Evolutionary conservation across 2,113 vertebrate genomes (phyloP).

Genomic region (Platysteira castanea): DNA sequence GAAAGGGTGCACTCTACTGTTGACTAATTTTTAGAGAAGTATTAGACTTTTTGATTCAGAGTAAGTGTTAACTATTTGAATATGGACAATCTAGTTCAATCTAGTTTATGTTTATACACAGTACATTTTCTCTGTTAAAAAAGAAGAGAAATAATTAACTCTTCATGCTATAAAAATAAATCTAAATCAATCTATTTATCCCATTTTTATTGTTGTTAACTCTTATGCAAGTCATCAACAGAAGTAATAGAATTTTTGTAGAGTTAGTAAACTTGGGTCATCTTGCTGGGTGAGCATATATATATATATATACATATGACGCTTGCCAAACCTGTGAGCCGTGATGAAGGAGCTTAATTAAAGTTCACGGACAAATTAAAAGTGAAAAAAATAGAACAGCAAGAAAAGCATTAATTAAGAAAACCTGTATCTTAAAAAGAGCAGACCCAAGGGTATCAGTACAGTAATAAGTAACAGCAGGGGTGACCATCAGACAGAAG

Average conservation of each 20-base stretch:
- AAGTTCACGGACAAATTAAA: slow-evolving; percentile 50
- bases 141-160: not conserved
- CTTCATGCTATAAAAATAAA: not conserved
- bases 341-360: slow-evolving; percentile 61
- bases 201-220: not conserved
- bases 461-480: slow-evolving; percentile 42
- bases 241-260: not conserved
- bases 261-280: not conserved
- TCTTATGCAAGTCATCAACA: not conserved
- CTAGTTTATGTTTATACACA: not conserved
- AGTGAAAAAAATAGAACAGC: not conserved
- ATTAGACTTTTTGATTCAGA: not conserved
- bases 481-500: slow-evolving; percentile 19
- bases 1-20: not conserved
- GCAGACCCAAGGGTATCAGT: slow-evolving; percentile 1
- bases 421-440: slow-evolving; percentile 39
- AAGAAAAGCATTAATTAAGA: slow-evolving; percentile 50
- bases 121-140: not conserved
- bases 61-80: not conserved
- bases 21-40: not conserved
- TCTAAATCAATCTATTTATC: not conserved
- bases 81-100: not conserved
- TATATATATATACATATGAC: not conserved
- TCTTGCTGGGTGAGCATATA: slow-evolving; percentile 13
- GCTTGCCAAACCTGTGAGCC: slow-evolving; percentile 32